Evolutionary conservation across 2,113 vertebrate genomes (phyloP).

Genomic region (Elephantulus edwardii): DNA sequence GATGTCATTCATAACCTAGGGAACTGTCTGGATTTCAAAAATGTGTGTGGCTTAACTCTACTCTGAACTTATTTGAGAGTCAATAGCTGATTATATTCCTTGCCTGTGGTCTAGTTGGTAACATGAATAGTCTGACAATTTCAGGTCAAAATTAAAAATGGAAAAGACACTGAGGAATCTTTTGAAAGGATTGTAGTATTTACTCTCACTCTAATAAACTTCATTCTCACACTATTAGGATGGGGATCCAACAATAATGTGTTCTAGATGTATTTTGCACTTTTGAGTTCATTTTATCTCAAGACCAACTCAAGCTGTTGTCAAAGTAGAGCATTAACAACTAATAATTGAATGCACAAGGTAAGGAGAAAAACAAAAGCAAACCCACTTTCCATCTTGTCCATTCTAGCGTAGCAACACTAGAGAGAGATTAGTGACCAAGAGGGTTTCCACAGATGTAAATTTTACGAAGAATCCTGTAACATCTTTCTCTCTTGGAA

Average conservation of each 20-base stretch:
- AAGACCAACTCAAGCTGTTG: neutral
- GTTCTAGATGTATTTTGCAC: neutral
- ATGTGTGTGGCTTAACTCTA: constrained; percentile 6
- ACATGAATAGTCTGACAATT: neutral
- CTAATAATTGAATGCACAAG: neutral
- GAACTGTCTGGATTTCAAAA: neutral
- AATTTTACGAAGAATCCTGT: neutral
- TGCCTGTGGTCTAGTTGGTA: neutral
- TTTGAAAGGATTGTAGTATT: constrained; percentile 5
- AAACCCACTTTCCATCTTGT: too few relatives aligned
- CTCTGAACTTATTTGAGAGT: neutral
- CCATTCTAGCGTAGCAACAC: neutral
- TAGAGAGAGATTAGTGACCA: neutral
- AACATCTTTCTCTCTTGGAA: too few relatives aligned
- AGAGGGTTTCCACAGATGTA: neutral
- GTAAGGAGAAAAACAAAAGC: neutral
- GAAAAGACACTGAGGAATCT: neutral
- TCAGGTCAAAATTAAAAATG: neutral
- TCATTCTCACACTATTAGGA: neutral
- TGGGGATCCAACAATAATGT: neutral
- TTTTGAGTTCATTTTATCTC: neutral
- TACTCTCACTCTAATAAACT: neutral
- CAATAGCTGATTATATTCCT: neutral
- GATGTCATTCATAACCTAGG: too few relatives aligned
- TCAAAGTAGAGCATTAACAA: neutral